phyloP scores from a whole-genome alignment of 2,113 vertebrate species.

The Apteryx owenii region DNA sequence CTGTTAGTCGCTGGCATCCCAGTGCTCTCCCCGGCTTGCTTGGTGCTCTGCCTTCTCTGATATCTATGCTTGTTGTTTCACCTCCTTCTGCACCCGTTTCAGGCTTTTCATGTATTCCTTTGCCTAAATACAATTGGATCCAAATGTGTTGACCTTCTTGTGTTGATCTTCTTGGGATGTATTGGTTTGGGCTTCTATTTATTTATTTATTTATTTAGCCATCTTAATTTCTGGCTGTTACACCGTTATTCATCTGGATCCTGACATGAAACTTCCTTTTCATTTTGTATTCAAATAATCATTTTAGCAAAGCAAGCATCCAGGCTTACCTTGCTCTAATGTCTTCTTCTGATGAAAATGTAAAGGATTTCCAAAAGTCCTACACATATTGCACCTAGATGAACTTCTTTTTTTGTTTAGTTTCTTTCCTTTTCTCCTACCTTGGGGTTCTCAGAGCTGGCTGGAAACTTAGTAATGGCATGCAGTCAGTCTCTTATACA shows the following conservation, averaged over 20 bases:
- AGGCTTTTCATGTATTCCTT: neutral
- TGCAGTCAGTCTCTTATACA: neutral
- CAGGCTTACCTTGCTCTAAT: neutral
- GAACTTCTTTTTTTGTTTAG: neutral
- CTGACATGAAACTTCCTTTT: neutral
- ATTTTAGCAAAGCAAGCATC: neutral
- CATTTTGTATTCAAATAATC: neutral
- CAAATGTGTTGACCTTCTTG: neutral
- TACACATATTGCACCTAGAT: neutral
- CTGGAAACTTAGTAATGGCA: neutral
- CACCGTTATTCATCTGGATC: neutral
- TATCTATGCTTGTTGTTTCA: neutral
- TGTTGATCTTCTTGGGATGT: neutral
- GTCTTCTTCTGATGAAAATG: neutral
- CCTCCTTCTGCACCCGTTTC: neutral
- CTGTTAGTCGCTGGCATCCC: neutral
- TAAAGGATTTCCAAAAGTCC: neutral
- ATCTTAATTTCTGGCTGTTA: neutral
- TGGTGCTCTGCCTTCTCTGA: neutral
- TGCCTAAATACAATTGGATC: neutral
- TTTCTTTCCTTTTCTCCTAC: conserved; percentile 5
- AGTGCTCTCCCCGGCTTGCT: neutral
- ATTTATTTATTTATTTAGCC: neutral
- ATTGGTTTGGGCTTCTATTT: neutral
- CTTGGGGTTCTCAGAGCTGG: neutral